Base-by-base conservation (phyloP, 1,140 invertebrate species). In the Zaprionus africanus region DNA sequence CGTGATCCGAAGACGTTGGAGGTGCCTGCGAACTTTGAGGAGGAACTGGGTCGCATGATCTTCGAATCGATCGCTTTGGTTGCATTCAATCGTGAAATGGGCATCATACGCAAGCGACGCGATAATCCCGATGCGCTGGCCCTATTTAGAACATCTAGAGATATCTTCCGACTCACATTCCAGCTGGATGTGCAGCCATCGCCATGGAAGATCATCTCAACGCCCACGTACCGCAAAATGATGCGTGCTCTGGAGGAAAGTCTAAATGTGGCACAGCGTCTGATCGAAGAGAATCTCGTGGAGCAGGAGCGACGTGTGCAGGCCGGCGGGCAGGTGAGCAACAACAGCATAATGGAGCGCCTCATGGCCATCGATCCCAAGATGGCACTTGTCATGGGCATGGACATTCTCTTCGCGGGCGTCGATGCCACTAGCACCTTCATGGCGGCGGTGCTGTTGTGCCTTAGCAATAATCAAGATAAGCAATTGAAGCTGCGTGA, bases 381-480 rank as follows among this genome's bases (percentile, higher is more conserved):
- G 73, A 88, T 94, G 2, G 95, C 95, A 0, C 72, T 94, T 17
- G 93, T 95, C 2, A 96, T 97, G 94, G 94, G 95, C 2, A 90
- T 94, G 61, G 96, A 97, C 82, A 95, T 96, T 93, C 78, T 97
- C 7, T 93, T 96, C 36, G 96, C 96, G 22, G 96, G 96, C 28
- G 94, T 97, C 49, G 96, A 97, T 93, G 97, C 43, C 31, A 82
- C 59, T 4, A 3, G 70, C 12, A 80, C 49, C 0, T 62, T 85
- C 5, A 17, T 85, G 2, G 61, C 82, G 0, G 82, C 79, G 0
- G 12, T 81, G 5, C 34, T 90, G 5, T 54, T 90, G 4, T 81
- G 77, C 2, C 79, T 94, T 17, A 92, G 94, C 9, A 93, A 93
- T 13, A 93, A 95, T 60, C 93, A 93, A 66, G 92, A 91, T 15